Evolutionary conservation across 2,888 invertebrate genomes (phyloP), one percentile per base, ranked within the genome.

Genomic region (Alcis repandata): DNA sequence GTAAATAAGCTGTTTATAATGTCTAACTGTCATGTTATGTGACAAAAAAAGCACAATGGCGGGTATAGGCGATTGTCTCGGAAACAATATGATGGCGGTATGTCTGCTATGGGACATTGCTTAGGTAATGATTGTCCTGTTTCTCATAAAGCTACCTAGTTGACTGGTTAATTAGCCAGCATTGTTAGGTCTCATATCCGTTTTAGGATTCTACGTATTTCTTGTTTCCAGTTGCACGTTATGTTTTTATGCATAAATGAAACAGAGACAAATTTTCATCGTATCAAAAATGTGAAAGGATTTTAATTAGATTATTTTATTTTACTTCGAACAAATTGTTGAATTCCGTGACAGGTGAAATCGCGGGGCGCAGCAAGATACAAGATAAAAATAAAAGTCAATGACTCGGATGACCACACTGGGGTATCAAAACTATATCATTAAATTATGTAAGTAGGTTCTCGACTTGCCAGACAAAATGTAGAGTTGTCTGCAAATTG

Each of bases 11-110:
- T 15, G 36, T 27, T 22, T 15, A 19, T 20, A 27, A 10, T 40
- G 53, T 53, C 53, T 40, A 27, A 27, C 11, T 38, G 51, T 51
- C 51, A 20, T 36, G 19, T 38, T 41, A 46, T 27, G 38, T 48
- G 33, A 48, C 56, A 62, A 62, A 61, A 27, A 61, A 62, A 19
- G 2, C n/a, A 54, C 49, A 62, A 56, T 19, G 27, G 11, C 45
- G 15, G 10, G 17, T 1, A 53, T 20, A 27, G n/a, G 20, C 46
- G 22, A 59, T 59, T 48, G 59, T 53, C 10, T 40, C 11, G 48
- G 49, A 59, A 49, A 64, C 59, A 64, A 64, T 59, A 54, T 41
- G 41, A 9, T 19, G 32, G 36, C 20, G 32, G 33, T 36, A 17
- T 52, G 45, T 45, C 15, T 27, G 15, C 13, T 36, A 60, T 46